Evolutionary conservation across 2,888 invertebrate species (phyloP).

Genomic region (Chesias legatella): DNA sequence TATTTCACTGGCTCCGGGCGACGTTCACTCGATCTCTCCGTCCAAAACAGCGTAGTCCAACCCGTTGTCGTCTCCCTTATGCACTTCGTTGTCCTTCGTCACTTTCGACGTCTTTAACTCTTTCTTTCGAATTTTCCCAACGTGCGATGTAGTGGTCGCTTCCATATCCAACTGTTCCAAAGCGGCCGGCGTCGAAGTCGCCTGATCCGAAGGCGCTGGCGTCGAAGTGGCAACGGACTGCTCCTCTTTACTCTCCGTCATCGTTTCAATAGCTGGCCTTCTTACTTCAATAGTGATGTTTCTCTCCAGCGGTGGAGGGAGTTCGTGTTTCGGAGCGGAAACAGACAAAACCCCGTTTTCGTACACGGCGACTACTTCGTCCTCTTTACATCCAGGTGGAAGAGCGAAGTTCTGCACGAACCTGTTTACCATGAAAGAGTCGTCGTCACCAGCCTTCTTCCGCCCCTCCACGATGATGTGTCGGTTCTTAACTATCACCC

Average conservation of each 20-base stretch:
- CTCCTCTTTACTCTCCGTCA: conserved; percentile 37
- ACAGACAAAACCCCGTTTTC: conserved; percentile 59
- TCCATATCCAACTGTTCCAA: conserved; percentile 51
- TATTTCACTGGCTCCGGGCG: conserved; percentile 33
- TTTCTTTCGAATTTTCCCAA: conserved; percentile 73
- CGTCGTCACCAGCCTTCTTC: conserved; percentile 50
- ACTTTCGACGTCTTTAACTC: conserved; percentile 63
- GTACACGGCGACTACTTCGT: conserved; percentile 63
- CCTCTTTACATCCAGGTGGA: conserved; percentile 60
- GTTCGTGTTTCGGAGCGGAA: conserved; percentile 61
- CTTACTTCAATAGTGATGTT: conserved; percentile 63
- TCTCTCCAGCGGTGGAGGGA: conserved; percentile 64
- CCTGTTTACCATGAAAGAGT: conserved; percentile 60
- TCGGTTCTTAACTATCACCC: conserved; percentile 65
- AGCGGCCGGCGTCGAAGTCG: conserved; percentile 36
- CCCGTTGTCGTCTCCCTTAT: conserved; percentile 60
- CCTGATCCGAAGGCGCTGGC: conserved; percentile 45
- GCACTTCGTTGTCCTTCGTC: conserved; percentile 66
- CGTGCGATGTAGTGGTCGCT: conserved; percentile 60
- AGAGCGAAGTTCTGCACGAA: conserved; percentile 66
- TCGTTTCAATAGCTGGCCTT: conserved; percentile 35
- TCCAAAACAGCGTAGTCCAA: conserved; percentile 58
- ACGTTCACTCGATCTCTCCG: conserved; percentile 47
- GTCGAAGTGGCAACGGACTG: conserved; percentile 23
- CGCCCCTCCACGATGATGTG: conserved; percentile 65